A percentile compares a stretch with the other conserved stretches of the same genome.
Evolutionary conservation across 2,888 invertebrate species (phyloP).

Genomic region (Cataglyphis livida): DNA sequence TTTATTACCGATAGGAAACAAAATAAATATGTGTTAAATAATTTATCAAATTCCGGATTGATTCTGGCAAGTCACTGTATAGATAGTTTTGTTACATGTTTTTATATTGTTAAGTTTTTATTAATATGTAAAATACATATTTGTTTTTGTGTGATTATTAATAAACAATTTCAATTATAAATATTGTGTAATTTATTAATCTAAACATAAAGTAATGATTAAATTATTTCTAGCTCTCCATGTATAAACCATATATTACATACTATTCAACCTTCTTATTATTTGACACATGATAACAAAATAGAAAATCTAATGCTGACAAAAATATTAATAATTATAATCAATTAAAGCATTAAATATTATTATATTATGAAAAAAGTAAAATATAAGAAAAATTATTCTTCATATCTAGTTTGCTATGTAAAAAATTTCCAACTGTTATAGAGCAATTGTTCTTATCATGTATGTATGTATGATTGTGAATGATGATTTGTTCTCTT

Average conservation of each 20-base stretch:
- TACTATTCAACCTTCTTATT: background rate
- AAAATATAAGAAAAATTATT: background rate
- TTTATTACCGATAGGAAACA: conserved; percentile 9
- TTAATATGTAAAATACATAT: background rate
- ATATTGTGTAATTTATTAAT: background rate
- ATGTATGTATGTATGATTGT: background rate
- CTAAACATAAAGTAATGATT: background rate
- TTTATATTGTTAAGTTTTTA: conserved; percentile 72
- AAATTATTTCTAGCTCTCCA: background rate
- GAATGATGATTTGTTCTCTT: background rate
- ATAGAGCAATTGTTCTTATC: background rate
- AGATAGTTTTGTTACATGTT: conserved; percentile 62
- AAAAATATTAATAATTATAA: background rate
- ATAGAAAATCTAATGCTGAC: background rate
- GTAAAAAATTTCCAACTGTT: background rate
- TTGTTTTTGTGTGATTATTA: conserved; percentile 55
- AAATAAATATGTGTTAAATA: background rate
- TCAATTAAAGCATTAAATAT: background rate
- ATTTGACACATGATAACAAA: background rate
- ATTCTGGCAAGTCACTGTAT: background rate
- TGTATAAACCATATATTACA: background rate
- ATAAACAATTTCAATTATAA: conserved; percentile 58
- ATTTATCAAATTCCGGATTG: background rate
- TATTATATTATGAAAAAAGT: background rate
- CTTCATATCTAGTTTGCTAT: background rate